Evolutionary conservation across 2,888 invertebrate species (phyloP), one percentile per base, ranked within the genome.

Genomic region (Sinodicranocentrus sp.): DNA sequence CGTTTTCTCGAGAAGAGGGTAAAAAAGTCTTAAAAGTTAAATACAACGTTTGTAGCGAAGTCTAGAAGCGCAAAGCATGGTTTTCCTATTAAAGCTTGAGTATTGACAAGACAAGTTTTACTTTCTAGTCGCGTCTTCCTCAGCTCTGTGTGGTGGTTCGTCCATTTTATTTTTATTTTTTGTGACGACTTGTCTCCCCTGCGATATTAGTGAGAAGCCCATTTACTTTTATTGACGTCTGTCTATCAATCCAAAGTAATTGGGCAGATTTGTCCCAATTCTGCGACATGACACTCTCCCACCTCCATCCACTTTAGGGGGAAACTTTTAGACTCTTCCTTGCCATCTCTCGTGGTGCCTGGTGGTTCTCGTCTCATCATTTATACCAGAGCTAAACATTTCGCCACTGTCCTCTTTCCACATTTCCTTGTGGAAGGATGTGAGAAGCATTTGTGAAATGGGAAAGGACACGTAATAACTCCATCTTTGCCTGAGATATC

Each of bases 221-320:
- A 79, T 54, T 79, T 72, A 63, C 23, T 79, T 79, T 79, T 79
- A 79, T 79, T 79, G 79, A 39, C 79, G 65, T 71, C 65, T 79
- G 79, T 72, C 79, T 65, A 79, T 79, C 79, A 79, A 39, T 26
- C 21, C 63, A 54, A 79, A 79, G 79, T 71, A 79, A 79, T 79
- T 79, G 79, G 63, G 52, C 43, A 61, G 39, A 70, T 61, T 70
- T 78, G 43, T 13, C 8, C 67, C 25, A 61, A 63, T 33, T 6
- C 5, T 33, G 5, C 33, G 5, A 3, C 33, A 10, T 10, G 5
- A 33, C 5, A 3, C 33, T 33, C 33, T 33, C 3, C 33, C 33
- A 33, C 33, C 63, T 63, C 21, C 21, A 17, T 2, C 57, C 21
- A 26, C 33, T 33, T 10, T 10, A 6, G 5, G 5, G 52, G 19